These are phyloP conservation scores for Pammene aurita DNA, from an alignment of 2,888 invertebrate genomes.

Conservation along the genomic window DNA sequence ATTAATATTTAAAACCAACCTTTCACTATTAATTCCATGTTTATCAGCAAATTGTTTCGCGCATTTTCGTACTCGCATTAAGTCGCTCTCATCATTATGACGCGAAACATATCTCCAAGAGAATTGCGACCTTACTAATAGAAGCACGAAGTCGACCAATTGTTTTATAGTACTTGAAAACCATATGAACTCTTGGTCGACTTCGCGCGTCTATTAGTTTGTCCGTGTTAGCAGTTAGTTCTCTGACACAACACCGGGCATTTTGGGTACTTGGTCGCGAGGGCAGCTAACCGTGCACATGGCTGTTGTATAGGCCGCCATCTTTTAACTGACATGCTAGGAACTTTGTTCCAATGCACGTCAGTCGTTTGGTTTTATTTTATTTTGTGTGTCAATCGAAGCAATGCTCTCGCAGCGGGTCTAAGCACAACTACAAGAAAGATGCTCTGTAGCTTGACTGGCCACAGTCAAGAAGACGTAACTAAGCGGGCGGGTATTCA, in stretches of 20 bases:
- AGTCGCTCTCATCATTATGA: neutral
- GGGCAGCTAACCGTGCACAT: conserved; percentile 71
- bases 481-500: no score
- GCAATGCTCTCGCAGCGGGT: conserved; percentile 70
- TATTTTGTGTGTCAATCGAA: conserved; percentile 50
- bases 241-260: conserved; percentile 69
- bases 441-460: neutral
- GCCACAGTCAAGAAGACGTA: no score
- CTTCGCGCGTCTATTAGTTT: conserved; percentile 6
- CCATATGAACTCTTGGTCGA: neutral
- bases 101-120: neutral
- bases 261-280: conserved; percentile 54
- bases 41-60: neutral
- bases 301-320: conserved; percentile 59
- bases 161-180: no score
- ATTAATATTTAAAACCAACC: no score
- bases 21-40: no score
- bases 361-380: conserved; percentile 37
- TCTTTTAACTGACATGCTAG: conserved; percentile 37
- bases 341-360: conserved; percentile 43
- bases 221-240: conserved; percentile 12
- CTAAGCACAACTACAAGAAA: neutral
- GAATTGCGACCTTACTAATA: neutral
- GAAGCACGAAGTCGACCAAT: neutral
- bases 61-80: neutral